Percentiles rank a stretch among this genome's conserved stretches.
Conservation (phyloP, 2,797 vertebrate species). For the Adrianichthys oophorus region DNA sequence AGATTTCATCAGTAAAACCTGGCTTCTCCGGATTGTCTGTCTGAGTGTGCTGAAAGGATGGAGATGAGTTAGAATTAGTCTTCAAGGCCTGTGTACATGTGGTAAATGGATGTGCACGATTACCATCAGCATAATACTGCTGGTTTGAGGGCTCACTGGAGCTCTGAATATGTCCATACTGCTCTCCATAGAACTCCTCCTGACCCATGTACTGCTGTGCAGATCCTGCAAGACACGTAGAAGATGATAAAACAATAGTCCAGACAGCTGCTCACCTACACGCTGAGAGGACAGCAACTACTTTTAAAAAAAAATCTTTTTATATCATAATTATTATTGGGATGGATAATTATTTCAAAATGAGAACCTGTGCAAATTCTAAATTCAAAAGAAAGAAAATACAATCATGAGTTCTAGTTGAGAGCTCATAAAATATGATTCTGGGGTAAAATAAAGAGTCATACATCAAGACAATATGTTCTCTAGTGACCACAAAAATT, state of each 20-base stretch:
- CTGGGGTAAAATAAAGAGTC: too few species aligned
- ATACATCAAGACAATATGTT: constrained; percentile 26
- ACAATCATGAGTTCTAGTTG: too few species aligned
- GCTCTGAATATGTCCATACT: constrained; percentile 90
- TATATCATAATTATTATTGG: too few species aligned
- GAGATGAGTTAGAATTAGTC: constrained; percentile 25
- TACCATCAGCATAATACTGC: constrained; percentile 95
- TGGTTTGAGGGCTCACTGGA: constrained; percentile 90
- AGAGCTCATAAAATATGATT: too few species aligned
- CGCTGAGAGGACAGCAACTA: constrained; percentile 9
- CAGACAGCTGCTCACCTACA: constrained; percentile 32
- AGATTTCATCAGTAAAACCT: constrained; percentile 42
- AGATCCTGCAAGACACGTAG: constrained; percentile 84
- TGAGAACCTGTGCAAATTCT: too few species aligned
- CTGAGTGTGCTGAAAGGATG: constrained; percentile 26
- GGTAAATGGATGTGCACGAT: constrained; percentile 67
- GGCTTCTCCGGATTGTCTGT: constrained; percentile 23
- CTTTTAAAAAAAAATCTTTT: background rate
- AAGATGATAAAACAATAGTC: constrained; percentile 52
- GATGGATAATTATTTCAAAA: too few species aligned
- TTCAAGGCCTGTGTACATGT: constrained; percentile 54
- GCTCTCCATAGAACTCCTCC: constrained; percentile 93
- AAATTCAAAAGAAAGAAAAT: too few species aligned
- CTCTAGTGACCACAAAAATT: constrained; percentile 73
- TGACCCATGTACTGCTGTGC: constrained; percentile 93